These are phyloP conservation scores for Macrotrachela quadricornifera DNA, from an alignment of 1,140 invertebrate species.

Conservation along the genomic window DNA sequence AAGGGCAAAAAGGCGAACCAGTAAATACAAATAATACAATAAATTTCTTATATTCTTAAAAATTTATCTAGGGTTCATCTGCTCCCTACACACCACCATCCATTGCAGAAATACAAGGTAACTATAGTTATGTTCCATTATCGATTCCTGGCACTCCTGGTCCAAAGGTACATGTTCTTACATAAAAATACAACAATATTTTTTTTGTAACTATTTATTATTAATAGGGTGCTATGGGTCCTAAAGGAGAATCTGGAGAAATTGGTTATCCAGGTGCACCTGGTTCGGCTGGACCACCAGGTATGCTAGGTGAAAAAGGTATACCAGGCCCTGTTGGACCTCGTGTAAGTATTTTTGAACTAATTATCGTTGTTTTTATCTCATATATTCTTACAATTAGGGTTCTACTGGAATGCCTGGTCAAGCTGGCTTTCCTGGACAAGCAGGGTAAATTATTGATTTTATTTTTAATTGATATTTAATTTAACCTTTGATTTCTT, in stretches of 20 bases:
- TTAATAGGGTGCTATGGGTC: neutral
- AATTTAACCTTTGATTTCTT: no score
- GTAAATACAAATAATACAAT: neutral
- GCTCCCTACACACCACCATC: no score
- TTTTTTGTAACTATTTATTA: slow-evolving; percentile 14
- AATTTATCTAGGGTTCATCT: no score
- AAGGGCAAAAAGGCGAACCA: slow-evolving; percentile 33
- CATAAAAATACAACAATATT: slow-evolving; percentile 38
- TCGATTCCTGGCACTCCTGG: slow-evolving; percentile 2
- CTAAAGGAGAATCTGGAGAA: slow-evolving; percentile 8
- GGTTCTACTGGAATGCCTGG: slow-evolving; percentile 27
- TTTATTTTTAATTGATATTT: no score
- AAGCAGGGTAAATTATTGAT: slow-evolving; percentile 10
- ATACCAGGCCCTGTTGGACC: slow-evolving; percentile 7
- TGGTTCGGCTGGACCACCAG: slow-evolving; percentile 8
- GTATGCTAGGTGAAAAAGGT: slow-evolving; percentile 5
- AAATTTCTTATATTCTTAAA: no score
- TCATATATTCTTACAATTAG: no score
- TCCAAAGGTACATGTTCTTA: neutral
- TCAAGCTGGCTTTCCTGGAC: slow-evolving; percentile 31
- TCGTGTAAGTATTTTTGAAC: neutral
- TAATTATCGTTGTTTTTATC: no score
- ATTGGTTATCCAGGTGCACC: slow-evolving; percentile 10
- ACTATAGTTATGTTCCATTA: no score
- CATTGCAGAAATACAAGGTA: no score